phyloP scores from a whole-genome alignment of 1,140 invertebrate species.

The Drosophila sechellia region DNA sequence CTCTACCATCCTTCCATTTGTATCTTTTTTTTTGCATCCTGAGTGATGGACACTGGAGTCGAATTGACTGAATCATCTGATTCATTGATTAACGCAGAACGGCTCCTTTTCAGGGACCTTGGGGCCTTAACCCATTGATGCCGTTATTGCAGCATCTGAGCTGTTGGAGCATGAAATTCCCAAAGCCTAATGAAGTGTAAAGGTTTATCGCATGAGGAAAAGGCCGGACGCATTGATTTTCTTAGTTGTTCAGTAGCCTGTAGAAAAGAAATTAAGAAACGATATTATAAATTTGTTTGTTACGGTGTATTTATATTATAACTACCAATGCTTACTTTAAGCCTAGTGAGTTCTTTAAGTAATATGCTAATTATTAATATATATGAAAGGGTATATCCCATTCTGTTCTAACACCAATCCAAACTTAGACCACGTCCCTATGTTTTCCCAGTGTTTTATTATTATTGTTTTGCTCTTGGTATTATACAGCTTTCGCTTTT shows the following conservation, averaged over 20 bases:
- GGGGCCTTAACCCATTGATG: slow-evolving; percentile 67
- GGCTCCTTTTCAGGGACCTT: slow-evolving; percentile 16
- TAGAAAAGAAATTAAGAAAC: not conserved
- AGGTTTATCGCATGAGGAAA: slow-evolving; percentile 76
- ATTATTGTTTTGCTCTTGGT: slow-evolving; percentile 73
- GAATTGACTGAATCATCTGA: slow-evolving; percentile 75
- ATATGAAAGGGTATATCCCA: not conserved
- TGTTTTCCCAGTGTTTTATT: slow-evolving; percentile 54
- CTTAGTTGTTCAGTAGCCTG: slow-evolving; percentile 15
- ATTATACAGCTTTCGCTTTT: slow-evolving; percentile 67
- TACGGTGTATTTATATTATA: no score
- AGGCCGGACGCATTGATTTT: slow-evolving; percentile 30
- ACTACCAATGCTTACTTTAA: no score
- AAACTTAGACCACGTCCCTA: not conserved
- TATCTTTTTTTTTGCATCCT: slow-evolving; percentile 50
- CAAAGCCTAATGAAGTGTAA: slow-evolving; percentile 78
- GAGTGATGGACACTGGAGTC: slow-evolving; percentile 60
- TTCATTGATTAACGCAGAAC: slow-evolving; percentile 75
- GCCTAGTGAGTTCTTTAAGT: no score
- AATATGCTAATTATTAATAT: no score
- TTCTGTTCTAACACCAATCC: not conserved
- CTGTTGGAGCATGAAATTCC: slow-evolving; percentile 80
- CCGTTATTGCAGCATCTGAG: slow-evolving; percentile 48
- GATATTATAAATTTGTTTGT: not conserved
- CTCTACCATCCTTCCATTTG: not conserved